A percentile compares a stretch with the other conserved stretches of the same genome.
Evolutionary conservation across 2,113 vertebrate genomes (phyloP).

Genomic region (Ardeotis arabs): DNA sequence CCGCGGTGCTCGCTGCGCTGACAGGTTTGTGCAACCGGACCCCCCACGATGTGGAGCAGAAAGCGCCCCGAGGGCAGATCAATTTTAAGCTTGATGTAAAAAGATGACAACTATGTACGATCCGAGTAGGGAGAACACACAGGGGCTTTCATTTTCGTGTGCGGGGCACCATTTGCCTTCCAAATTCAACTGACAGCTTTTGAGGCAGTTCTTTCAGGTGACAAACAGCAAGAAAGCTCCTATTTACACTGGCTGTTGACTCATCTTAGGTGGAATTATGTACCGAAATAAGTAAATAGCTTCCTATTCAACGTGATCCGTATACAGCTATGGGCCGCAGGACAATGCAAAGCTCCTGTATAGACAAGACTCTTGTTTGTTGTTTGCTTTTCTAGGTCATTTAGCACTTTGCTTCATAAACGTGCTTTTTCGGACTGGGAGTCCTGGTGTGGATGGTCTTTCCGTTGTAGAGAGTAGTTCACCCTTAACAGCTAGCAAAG

Average conservation of each 20-base stretch:
- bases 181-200: conserved; percentile 65
- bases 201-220: conserved; percentile 63
- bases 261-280: conserved; percentile 79
- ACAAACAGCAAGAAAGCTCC: conserved; percentile 68
- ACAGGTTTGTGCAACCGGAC: background rate
- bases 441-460: conserved; percentile 33
- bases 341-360: conserved; percentile 52
- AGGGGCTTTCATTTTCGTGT: conserved; percentile 54
- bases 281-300: conserved; percentile 77
- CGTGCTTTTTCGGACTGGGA: conserved; percentile 37
- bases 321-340: conserved; percentile 32
- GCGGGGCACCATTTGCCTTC: conserved; percentile 50
- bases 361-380: conserved; percentile 60
- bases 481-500: conserved; percentile 67
- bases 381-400: conserved; percentile 72
- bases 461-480: conserved; percentile 48
- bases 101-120: conserved; percentile 31
- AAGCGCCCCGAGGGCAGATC: conserved; percentile 10
- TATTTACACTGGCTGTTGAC: conserved; percentile 76
- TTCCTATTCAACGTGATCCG: conserved; percentile 59
- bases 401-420: conserved; percentile 38
- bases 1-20: accelerated
- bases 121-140: background rate
- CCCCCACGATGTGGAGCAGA: background rate
- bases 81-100: conserved; percentile 10